Conservation (phyloP, 2,888 invertebrate species). For the Trissolcus brochymenae region DNA sequence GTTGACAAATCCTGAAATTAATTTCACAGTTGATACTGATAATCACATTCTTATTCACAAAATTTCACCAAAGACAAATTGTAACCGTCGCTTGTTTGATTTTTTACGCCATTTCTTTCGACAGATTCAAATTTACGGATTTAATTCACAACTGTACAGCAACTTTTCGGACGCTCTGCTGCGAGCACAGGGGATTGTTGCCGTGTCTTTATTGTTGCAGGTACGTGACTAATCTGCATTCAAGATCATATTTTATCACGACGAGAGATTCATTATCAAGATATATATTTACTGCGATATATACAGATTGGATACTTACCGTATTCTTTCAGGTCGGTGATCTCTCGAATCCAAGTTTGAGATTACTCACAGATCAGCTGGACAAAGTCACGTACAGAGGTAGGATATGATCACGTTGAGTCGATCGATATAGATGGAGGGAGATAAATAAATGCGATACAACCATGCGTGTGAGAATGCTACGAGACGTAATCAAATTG, state of each 20-base stretch:
- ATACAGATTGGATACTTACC: conserved; percentile 57
- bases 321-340: conserved; percentile 88
- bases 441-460: conserved; percentile 30
- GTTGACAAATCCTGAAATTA: conserved; percentile 1
- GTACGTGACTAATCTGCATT: conserved; percentile 78
- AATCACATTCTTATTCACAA: too few species aligned
- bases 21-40: neutral
- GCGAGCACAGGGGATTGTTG: conserved; percentile 96
- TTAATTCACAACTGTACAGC: conserved; percentile 97
- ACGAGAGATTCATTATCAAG: conserved; percentile 50
- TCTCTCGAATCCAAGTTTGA: conserved; percentile 92
- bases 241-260: conserved; percentile 49
- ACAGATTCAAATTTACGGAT: conserved; percentile 98
- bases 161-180: conserved; percentile 97
- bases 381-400: conserved; percentile 95
- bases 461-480: conserved; percentile 29
- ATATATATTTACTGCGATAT: conserved; percentile 60
- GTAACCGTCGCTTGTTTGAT: neutral
- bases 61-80: neutral
- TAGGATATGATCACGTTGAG: conserved; percentile 75
- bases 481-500: neutral
- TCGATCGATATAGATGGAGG: conserved; percentile 36
- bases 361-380: conserved; percentile 93
- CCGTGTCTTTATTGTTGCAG: conserved; percentile 95
- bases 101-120: conserved; percentile 75